phyloP scores from a whole-genome alignment of 2,888 invertebrate genomes.

The Orchestes rusci region DNA sequence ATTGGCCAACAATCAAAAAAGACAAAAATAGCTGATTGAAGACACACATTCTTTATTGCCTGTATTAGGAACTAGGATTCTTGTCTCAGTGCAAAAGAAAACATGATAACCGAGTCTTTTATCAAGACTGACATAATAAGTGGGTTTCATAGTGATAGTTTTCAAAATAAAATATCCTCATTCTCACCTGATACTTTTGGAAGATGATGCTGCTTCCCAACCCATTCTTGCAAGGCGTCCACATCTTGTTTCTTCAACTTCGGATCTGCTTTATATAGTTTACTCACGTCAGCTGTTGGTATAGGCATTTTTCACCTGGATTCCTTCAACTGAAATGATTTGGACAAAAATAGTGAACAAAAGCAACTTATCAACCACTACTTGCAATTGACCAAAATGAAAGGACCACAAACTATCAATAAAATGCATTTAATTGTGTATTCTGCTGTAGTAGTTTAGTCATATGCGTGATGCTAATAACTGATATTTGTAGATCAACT shows the following conservation, averaged over 20 bases:
- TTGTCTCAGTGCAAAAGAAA: background rate
- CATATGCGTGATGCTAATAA: background rate
- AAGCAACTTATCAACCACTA: no score
- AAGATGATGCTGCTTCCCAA: conserved; percentile 59
- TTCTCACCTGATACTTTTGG: conserved; percentile 49
- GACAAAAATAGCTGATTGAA: background rate
- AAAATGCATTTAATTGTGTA: no score
- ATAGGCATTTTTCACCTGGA: conserved; percentile 14
- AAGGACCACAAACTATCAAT: no score
- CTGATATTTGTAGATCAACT: background rate
- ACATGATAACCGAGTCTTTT: background rate
- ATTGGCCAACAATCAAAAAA: background rate
- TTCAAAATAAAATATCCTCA: no score
- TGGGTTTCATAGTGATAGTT: no score
- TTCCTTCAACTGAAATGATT: no score
- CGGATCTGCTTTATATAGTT: conserved; percentile 51
- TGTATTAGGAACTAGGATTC: background rate
- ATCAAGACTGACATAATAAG: no score
- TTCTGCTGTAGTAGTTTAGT: no score
- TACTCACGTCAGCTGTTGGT: conserved; percentile 9
- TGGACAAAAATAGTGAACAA: no score
- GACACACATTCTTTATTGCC: background rate
- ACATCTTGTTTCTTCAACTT: conserved; percentile 55
- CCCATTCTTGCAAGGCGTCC: conserved; percentile 53
- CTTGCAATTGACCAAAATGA: no score